Evolutionary conservation across 2,113 vertebrate species (phyloP).

Genomic region (Tetraodon nigroviridis): DNA sequence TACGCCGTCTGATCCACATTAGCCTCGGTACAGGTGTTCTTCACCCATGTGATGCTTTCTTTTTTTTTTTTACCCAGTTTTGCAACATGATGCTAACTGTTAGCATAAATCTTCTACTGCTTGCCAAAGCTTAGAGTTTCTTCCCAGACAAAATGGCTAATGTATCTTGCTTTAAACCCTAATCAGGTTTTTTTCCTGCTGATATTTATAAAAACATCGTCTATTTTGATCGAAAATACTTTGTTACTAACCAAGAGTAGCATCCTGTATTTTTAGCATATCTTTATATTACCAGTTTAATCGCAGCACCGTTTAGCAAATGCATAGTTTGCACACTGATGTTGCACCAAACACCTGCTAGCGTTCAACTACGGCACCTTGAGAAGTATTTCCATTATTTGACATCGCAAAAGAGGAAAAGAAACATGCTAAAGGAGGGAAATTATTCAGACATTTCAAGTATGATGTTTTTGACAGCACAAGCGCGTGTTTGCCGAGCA

Average conservation of each 20-base stretch:
- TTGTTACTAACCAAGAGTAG: conserved; percentile 10
- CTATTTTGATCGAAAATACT: not conserved
- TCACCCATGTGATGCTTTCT: too few species aligned
- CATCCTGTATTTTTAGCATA: conserved; percentile 10
- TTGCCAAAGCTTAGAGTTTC: conserved; percentile 19
- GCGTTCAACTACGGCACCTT: too few species aligned
- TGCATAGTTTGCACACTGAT: not conserved
- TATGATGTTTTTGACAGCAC: too few species aligned
- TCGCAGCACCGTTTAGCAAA: not conserved
- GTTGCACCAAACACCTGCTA: not conserved
- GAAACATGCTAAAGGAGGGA: too few species aligned
- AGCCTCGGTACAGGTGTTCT: too few species aligned
- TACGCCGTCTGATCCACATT: not conserved
- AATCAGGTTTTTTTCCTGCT: conserved; percentile 10
- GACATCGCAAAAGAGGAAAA: too few species aligned
- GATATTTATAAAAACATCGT: conserved; percentile 45
- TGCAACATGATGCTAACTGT: not conserved
- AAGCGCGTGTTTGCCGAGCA: too few species aligned
- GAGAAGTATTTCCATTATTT: too few species aligned
- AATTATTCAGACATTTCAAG: too few species aligned
- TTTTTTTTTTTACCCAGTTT: not conserved
- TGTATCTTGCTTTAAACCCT: not conserved
- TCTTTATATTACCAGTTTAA: conserved; percentile 7
- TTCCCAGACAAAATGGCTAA: conserved; percentile 22
- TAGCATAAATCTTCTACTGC: not conserved